Conservation (phyloP, 2,113 vertebrate species). For the Propithecus coquereli region DNA sequence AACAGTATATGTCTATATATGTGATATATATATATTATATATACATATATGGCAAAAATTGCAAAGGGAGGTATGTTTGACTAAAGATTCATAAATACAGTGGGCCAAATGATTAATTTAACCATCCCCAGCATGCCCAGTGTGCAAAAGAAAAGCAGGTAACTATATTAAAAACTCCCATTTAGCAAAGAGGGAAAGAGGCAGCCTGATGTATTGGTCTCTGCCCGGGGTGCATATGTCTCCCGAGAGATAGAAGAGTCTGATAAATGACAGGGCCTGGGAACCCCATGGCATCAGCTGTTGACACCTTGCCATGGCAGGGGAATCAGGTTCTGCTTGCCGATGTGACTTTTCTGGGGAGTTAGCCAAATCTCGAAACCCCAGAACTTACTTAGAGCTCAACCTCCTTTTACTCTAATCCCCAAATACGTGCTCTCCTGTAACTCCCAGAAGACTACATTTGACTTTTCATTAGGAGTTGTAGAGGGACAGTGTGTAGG, state of each 20-base stretch:
- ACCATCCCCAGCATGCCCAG: neutral
- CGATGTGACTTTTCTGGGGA: neutral
- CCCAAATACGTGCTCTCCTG: neutral
- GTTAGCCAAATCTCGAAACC: neutral
- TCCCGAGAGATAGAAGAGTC: neutral
- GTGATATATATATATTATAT: neutral
- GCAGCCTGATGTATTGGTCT: neutral
- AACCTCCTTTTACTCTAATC: constrained; percentile 43
- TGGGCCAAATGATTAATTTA: neutral
- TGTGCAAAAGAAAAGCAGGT: neutral
- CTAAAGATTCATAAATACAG: neutral
- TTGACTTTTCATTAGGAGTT: neutral
- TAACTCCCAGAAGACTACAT: neutral
- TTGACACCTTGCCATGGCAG: neutral
- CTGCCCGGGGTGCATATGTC: neutral
- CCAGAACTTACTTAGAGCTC: constrained; percentile 22
- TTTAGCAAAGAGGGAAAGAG: neutral
- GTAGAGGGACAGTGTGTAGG: neutral
- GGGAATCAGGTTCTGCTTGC: neutral
- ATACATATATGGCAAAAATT: neutral
- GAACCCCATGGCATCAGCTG: neutral
- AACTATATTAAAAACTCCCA: neutral
- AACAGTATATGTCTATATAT: neutral
- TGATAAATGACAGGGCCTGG: neutral
- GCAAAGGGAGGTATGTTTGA: neutral